These are phyloP conservation scores for Hyphantria cunea DNA, from an alignment of 1,140 invertebrate species.

Conservation along the genomic window DNA sequence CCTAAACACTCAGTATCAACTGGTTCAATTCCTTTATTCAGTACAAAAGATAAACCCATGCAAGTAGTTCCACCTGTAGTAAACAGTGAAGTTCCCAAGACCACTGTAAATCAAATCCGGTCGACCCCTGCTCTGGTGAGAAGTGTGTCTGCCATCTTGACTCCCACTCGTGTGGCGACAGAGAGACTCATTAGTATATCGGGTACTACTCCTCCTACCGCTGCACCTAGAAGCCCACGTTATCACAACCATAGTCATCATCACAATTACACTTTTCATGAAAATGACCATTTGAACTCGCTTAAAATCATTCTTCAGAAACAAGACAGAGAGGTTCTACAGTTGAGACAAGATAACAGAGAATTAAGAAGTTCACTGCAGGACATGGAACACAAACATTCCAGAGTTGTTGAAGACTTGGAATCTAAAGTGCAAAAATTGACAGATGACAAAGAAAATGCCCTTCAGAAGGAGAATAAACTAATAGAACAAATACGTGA, in stretches of 20 bases:
- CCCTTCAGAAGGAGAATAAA: constrained; percentile 56
- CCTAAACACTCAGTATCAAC: constrained; percentile 55
- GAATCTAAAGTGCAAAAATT: constrained; percentile 62
- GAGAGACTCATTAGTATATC: constrained; percentile 66
- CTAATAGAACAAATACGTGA: constrained; percentile 64
- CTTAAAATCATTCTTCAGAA: constrained; percentile 64
- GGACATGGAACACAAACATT: constrained; percentile 54
- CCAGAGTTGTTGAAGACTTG: constrained; percentile 53
- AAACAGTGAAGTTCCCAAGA: constrained; percentile 47
- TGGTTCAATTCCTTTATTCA: constrained; percentile 43
- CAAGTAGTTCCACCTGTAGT: constrained; percentile 69
- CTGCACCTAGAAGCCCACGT: constrained; percentile 58
- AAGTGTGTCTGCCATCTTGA: constrained; percentile 70
- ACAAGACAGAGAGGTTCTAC: constrained; percentile 67
- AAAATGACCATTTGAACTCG: constrained; percentile 61
- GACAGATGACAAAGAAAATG: constrained; percentile 55
- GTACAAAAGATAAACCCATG: constrained; percentile 61
- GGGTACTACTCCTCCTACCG: constrained; percentile 59
- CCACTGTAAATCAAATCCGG: constrained; percentile 30
- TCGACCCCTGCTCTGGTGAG: constrained; percentile 56
- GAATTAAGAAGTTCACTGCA: constrained; percentile 61
- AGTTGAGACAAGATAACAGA: constrained; percentile 64
- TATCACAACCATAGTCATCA: constrained; percentile 39
- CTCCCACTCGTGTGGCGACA: constrained; percentile 62
- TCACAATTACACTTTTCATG: constrained; percentile 45